These are phyloP conservation scores for Lethocerus indicus DNA, from an alignment of 1,140 invertebrate genomes.

Conservation along the genomic window DNA sequence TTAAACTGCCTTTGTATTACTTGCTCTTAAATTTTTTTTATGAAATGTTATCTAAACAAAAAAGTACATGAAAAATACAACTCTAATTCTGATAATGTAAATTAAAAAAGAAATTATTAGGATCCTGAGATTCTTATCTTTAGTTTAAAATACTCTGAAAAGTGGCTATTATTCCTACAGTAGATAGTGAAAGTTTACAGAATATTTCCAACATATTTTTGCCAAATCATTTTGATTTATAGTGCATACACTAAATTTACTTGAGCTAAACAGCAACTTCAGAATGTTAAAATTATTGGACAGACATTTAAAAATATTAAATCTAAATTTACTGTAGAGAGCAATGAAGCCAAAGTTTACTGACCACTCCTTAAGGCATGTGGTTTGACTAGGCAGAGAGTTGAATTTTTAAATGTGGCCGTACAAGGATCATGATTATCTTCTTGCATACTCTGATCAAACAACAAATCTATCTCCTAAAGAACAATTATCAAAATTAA, in stretches of 20 bases:
- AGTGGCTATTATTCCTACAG: too few relatives aligned
- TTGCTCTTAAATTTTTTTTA: too few relatives aligned
- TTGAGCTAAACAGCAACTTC: too few relatives aligned
- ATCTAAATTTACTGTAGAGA: conserved; percentile 5
- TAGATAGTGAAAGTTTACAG: neutral
- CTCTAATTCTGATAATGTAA: too few relatives aligned
- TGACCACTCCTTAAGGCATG: conserved; percentile 60
- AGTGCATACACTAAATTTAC: too few relatives aligned
- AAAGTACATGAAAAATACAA: too few relatives aligned
- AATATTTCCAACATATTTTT: neutral
- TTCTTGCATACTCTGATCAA: neutral
- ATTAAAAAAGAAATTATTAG: too few relatives aligned
- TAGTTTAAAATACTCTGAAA: too few relatives aligned
- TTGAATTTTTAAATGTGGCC: conserved; percentile 39
- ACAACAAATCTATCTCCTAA: conserved; percentile 28
- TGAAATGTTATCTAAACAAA: too few relatives aligned
- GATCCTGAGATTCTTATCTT: too few relatives aligned
- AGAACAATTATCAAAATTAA: conserved; percentile 15
- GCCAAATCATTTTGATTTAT: neutral
- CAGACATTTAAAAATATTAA: conserved; percentile 5
- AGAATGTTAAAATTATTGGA: too few relatives aligned
- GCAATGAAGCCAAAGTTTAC: conserved; percentile 1
- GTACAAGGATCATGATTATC: conserved; percentile 1
- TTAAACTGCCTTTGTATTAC: too few relatives aligned
- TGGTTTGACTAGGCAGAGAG: conserved; percentile 83